Evolutionary conservation across 2,113 vertebrate species (phyloP).

Genomic region (Alligator sinensis): DNA sequence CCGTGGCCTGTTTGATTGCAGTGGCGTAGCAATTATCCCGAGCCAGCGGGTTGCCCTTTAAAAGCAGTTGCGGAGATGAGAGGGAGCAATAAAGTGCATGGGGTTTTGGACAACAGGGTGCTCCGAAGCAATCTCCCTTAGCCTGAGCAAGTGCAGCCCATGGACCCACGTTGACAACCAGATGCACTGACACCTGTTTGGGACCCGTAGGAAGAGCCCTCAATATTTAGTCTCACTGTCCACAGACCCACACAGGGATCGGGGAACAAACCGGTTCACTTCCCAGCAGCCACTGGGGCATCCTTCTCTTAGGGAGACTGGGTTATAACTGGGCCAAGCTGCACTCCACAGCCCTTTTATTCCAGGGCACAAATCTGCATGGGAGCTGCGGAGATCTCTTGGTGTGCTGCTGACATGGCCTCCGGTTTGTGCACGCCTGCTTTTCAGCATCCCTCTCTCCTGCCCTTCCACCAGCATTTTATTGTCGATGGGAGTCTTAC

Average conservation of each 20-base stretch:
- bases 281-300: neutral
- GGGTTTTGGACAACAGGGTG: neutral
- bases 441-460: no score
- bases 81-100: neutral
- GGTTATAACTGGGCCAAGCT: neutral
- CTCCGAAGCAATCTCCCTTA: neutral
- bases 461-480: neutral
- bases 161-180: neutral
- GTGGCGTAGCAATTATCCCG: neutral
- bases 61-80: neutral
- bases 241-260: neutral
- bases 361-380: neutral
- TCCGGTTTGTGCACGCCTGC: neutral
- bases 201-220: neutral
- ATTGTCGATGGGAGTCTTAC: neutral
- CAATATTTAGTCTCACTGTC: no score
- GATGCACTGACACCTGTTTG: neutral
- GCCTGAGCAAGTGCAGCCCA: neutral
- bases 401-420: neutral
- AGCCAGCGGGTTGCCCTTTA: neutral
- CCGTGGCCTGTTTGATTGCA: neutral
- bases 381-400: neutral
- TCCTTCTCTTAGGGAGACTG: neutral
- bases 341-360: neutral
- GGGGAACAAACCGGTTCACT: neutral